Base-by-base conservation (phyloP, 2,888 invertebrate genomes). In the Aelia acuminata region DNA sequence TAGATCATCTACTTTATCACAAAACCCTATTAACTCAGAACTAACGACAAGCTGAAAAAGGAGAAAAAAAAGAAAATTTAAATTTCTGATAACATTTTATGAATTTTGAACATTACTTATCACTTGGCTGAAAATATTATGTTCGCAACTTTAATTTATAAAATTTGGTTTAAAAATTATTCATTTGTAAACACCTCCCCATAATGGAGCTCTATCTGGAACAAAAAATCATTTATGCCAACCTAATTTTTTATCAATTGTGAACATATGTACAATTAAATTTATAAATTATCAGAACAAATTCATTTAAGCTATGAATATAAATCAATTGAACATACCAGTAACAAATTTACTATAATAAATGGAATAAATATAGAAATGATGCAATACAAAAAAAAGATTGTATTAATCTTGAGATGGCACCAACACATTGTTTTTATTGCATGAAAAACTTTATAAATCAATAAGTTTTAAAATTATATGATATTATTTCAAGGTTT, bases 1-100 rank as follows among this genome's bases (percentile, higher is more conserved):
- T 63, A 31, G 63, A 63, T 63, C 63, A 63, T 63, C 3, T 31
- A 63, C 63, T 63, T 63, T 63, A 63, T 31, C 31, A 63, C 63
- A 63, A 31, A 18, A 63, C 18, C 31, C 63, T 63, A 31, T 63
- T 63, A 63, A 63, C 7, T 35, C 63, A 15, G 63, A 63, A 31
- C 18, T 18, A 63, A 63, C 15, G 15, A 35, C 18, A 31, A 63
- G 26, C n/a, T 26, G 57, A 26, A 63, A 63, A 31, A 31, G 31
- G 18, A 31, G 31, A 1, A 1, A 26, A 63, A 63, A 31, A 31
- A 63, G 18, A 31, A 63, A 1, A 1, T 10, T 31, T 63, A 20
- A 63, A 31, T 35, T 63, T 4, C 31, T 31, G 20, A 63, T 5
- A 31, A 31, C 31, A 31, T 15, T 31, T 63, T 31, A 63, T 63